Conservation (phyloP, 2,888 invertebrate species). For the Pharmacophagus antenor region DNA sequence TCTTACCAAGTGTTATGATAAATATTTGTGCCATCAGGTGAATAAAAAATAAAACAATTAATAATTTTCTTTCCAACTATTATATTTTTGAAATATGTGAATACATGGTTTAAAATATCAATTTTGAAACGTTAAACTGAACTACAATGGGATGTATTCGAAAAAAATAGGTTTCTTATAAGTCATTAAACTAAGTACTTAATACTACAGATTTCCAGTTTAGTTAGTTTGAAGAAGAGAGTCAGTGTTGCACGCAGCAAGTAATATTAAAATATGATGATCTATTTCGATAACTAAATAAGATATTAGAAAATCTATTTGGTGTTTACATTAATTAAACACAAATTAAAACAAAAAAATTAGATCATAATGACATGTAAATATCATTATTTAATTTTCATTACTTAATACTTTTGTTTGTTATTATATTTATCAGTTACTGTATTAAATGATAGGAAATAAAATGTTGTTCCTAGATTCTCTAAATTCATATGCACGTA, state of each 20-base stretch:
- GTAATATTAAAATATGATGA: background rate
- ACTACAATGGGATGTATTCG: background rate
- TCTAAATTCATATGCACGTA: background rate
- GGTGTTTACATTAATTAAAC: background rate
- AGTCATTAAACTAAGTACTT: constrained; percentile 10
- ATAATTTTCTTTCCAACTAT: constrained; percentile 17
- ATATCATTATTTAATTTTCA: background rate
- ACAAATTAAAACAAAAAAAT: too few species aligned
- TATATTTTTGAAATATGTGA: constrained; percentile 18
- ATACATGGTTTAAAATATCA: constrained; percentile 19
- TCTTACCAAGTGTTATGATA: too few species aligned
- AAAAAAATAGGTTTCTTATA: background rate
- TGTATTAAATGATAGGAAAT: background rate
- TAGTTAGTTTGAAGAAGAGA: background rate
- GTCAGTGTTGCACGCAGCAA: background rate
- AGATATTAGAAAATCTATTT: background rate
- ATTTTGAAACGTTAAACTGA: constrained; percentile 10
- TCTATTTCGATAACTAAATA: background rate
- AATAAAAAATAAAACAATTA: constrained; percentile 9
- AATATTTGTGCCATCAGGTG: background rate
- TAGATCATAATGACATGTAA: too few species aligned
- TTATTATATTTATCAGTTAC: background rate
- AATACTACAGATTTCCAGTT: constrained; percentile 13
- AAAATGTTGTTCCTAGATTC: background rate
- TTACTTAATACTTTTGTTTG: background rate